Evolutionary conservation across 2,888 invertebrate species (phyloP).

Genomic region (Heliconius ethilla): DNA sequence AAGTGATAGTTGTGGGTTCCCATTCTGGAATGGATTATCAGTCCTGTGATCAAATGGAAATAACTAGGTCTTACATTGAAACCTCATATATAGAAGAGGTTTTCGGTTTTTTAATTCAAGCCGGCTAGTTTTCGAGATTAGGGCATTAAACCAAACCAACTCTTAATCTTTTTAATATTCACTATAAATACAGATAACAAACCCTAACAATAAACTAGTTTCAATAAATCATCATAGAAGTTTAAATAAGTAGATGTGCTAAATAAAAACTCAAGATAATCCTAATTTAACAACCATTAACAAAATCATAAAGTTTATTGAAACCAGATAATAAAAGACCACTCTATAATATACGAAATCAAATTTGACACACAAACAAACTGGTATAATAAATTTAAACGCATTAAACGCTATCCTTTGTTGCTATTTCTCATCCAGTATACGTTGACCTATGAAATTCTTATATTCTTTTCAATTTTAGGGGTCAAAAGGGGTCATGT

Average conservation of each 20-base stretch:
- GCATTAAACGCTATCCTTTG: constrained; percentile 71
- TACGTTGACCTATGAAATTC: constrained; percentile 47
- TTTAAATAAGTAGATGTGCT: background rate
- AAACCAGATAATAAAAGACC: constrained; percentile 65
- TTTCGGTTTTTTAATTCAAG: too few species aligned
- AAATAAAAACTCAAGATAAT: constrained; percentile 44
- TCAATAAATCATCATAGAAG: background rate
- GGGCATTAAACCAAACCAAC: too few species aligned
- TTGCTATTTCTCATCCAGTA: constrained; percentile 51
- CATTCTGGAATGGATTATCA: too few species aligned
- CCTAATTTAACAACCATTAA: constrained; percentile 53
- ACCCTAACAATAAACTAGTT: constrained; percentile 2
- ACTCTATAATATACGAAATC: constrained; percentile 69
- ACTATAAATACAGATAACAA: background rate
- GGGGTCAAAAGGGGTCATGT: constrained; percentile 45
- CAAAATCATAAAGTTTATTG: constrained; percentile 67
- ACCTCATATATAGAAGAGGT: too few species aligned
- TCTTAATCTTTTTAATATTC: background rate
- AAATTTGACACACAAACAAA: constrained; percentile 69
- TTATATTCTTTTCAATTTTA: background rate
- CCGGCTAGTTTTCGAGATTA: too few species aligned
- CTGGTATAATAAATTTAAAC: constrained; percentile 73
- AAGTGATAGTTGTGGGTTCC: too few species aligned
- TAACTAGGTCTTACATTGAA: background rate
- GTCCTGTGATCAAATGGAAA: background rate